Evolutionary conservation across 2,888 invertebrate species (phyloP).

Genomic region (Xestia ashworthii): DNA sequence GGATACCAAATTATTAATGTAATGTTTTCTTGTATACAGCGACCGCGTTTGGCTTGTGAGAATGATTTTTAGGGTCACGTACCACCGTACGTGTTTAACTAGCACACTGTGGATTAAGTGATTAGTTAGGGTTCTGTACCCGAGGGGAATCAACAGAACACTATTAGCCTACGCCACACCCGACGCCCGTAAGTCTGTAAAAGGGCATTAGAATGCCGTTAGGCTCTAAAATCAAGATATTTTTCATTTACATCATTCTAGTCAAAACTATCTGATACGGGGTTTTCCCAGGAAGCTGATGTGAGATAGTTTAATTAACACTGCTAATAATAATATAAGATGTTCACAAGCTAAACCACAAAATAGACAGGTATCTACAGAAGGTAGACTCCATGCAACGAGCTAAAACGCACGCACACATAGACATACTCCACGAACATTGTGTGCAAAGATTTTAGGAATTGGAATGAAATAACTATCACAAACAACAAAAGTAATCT

Average conservation of each 20-base stretch:
- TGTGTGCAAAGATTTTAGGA: background rate
- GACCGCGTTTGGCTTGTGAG: background rate
- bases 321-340: background rate
- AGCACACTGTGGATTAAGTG: background rate
- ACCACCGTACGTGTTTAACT: too few species aligned
- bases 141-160: background rate
- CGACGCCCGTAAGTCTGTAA: too few species aligned
- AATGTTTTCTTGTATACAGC: background rate
- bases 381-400: background rate
- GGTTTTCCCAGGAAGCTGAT: constrained; percentile 9
- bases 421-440: background rate
- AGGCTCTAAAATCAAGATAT: background rate
- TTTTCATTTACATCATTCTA: background rate
- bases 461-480: too few species aligned
- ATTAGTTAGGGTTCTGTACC: background rate
- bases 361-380: too few species aligned
- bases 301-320: constrained; percentile 18
- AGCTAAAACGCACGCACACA: background rate
- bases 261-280: constrained; percentile 2
- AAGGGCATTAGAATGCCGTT: background rate
- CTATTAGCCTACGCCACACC: background rate
- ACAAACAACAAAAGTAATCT: too few species aligned
- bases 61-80: background rate
- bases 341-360: constrained; percentile 14
- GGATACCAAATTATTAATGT: constrained; percentile 14